Percentiles rank a stretch among this genome's conserved stretches.
These are phyloP conservation scores for Geopemphigus sp. DNA, from an alignment of 1,140 invertebrate genomes.

Conservation along the genomic window DNA sequence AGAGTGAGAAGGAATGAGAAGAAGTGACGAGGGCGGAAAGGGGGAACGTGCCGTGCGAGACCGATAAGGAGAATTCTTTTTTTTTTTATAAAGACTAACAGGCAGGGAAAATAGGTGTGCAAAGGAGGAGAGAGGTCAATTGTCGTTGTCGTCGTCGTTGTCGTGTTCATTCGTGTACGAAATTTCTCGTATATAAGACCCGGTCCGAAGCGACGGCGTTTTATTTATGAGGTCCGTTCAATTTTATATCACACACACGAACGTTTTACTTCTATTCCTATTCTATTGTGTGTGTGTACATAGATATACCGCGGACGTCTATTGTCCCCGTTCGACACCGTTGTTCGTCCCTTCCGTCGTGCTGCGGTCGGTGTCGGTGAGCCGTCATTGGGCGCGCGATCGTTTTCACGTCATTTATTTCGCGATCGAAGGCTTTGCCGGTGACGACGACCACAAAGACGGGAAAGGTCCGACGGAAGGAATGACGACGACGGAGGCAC, in stretches of 20 bases:
- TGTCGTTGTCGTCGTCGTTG: not conserved
- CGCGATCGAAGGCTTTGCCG: not conserved
- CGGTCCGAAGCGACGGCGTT: not conserved
- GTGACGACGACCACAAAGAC: not conserved
- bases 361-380: not conserved
- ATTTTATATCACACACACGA: conserved; percentile 9
- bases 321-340: not conserved
- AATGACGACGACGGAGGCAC: not conserved
- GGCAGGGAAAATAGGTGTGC: not conserved
- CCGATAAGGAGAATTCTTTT: not conserved
- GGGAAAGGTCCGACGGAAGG: not conserved
- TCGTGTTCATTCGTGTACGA: conserved; percentile 2
- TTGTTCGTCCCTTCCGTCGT: not conserved
- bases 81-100: not conserved
- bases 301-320: not conserved
- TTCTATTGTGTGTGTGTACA: too few species aligned
- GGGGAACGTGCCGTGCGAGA: not conserved
- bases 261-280: not conserved
- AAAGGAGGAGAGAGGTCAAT: conserved; percentile 15
- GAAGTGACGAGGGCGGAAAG: too few species aligned
- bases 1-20: not conserved
- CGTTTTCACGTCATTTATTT: conserved; percentile 44
- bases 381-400: not conserved
- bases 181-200: not conserved
- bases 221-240: conserved; percentile 24